Percentiles rank a stretch among this genome's conserved stretches.
These are phyloP conservation scores for Phoxinus phoxinus DNA, from an alignment of 2,113 vertebrate genomes.

Conservation along the genomic window DNA sequence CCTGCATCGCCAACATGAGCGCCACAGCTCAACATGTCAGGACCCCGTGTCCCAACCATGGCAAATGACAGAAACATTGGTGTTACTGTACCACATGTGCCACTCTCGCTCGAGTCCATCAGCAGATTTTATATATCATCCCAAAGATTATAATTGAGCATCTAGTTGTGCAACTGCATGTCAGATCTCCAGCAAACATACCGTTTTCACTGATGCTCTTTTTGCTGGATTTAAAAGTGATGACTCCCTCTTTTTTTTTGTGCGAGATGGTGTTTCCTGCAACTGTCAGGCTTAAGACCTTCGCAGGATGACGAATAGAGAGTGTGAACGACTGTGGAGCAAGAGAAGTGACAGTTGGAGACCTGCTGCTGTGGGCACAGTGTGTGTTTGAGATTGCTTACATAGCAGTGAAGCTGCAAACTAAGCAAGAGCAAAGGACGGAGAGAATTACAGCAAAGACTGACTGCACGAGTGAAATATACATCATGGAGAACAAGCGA, in stretches of 20 bases:
- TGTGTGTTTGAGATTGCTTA: slow-evolving; percentile 31
- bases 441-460: slow-evolving; percentile 32
- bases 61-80: neutral
- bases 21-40: neutral
- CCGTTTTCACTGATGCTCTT: slow-evolving; percentile 19
- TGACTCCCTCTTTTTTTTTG: slow-evolving; percentile 23
- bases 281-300: slow-evolving; percentile 23
- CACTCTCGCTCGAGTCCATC: slow-evolving; percentile 4
- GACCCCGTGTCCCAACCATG: neutral
- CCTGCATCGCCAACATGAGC: neutral
- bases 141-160: slow-evolving; percentile 30
- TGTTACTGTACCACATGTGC: slow-evolving; percentile 7
- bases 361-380: slow-evolving; percentile 43
- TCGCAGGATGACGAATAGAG: slow-evolving; percentile 35
- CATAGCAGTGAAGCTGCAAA: slow-evolving; percentile 41
- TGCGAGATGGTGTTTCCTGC: slow-evolving; percentile 28
- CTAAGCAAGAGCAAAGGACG: slow-evolving; percentile 39
- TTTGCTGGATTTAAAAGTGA: slow-evolving; percentile 40
- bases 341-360: slow-evolving; percentile 41
- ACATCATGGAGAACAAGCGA: slow-evolving; percentile 11
- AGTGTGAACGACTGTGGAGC: slow-evolving; percentile 37
- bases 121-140: slow-evolving; percentile 17
- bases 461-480: slow-evolving; percentile 13
- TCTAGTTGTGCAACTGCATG: slow-evolving; percentile 16
- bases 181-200: slow-evolving; percentile 31